phyloP scores from a whole-genome alignment of 2,797 vertebrate genomes.

The Ibycter americanus region DNA sequence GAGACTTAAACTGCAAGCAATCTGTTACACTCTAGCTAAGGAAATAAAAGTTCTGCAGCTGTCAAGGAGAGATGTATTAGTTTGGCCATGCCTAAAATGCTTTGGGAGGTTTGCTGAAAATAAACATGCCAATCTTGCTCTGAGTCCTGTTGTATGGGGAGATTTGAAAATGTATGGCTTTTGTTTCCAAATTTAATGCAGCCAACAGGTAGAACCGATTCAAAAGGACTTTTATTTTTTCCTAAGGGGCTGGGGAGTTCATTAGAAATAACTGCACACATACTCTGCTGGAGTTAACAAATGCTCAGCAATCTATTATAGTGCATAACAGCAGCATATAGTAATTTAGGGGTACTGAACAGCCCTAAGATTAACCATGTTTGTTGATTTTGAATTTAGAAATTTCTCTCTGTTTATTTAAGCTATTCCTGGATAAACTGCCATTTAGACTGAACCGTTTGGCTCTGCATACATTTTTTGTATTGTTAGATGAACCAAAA shows the following conservation, averaged over 20 bases:
- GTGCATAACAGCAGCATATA: not conserved
- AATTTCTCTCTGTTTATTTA: not conserved
- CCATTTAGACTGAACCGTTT: not conserved
- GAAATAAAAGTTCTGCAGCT: conserved; percentile 59
- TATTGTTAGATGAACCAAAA: not conserved
- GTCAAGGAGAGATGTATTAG: conserved; percentile 59
- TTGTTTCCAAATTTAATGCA: conserved; percentile 33
- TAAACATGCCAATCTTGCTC: conserved; percentile 40
- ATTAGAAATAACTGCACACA: conserved; percentile 44
- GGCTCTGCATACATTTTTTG: not conserved
- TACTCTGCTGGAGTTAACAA: conserved; percentile 53
- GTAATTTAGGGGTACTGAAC: not conserved
- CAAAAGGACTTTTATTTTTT: conserved; percentile 20
- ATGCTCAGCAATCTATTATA: conserved; percentile 46
- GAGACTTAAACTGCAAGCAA: conserved; percentile 51
- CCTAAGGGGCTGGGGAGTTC: not conserved
- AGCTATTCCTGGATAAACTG: not conserved
- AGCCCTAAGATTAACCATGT: not conserved
- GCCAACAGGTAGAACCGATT: conserved; percentile 37
- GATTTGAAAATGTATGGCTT: conserved; percentile 23
- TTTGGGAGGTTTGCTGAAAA: conserved; percentile 55
- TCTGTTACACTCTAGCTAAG: conserved; percentile 46
- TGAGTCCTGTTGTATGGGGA: not conserved
- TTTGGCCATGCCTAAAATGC: conserved; percentile 50
- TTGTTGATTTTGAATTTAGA: not conserved